Conservation (phyloP, 2,888 invertebrate genomes). For the Salticus scenicus region DNA sequence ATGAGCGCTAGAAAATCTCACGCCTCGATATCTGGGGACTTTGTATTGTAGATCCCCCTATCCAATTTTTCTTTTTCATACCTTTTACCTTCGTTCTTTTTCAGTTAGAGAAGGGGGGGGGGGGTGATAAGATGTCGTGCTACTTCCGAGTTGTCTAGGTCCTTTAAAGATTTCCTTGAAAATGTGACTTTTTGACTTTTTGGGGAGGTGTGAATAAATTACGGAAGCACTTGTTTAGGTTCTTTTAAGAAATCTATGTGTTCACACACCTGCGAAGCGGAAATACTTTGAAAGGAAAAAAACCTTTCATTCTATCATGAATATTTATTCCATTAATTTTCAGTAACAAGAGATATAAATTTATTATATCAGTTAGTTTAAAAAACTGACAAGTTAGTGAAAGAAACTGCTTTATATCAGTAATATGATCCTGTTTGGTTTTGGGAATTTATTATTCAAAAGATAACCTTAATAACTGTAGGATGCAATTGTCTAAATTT, state of each 20-base stretch:
- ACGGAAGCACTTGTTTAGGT: slow-evolving; percentile 22
- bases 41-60: slow-evolving; percentile 20
- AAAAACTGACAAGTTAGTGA: too few relatives aligned
- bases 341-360: background rate
- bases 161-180: slow-evolving; percentile 62
- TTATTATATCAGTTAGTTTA: too few relatives aligned
- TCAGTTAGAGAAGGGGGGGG: background rate
- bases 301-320: background rate
- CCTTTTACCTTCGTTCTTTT: slow-evolving; percentile 16
- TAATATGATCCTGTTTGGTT: too few relatives aligned
- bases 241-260: background rate
- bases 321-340: background rate
- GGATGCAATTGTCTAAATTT: too few relatives aligned
- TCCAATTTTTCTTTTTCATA: slow-evolving; percentile 30
- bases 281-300: background rate
- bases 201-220: slow-evolving; percentile 43
- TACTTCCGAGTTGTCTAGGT: slow-evolving; percentile 62
- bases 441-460: too few relatives aligned
- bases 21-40: slow-evolving; percentile 49
- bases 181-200: slow-evolving; percentile 54
- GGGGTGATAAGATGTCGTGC: slow-evolving; percentile 51
- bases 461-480: too few relatives aligned
- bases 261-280: background rate
- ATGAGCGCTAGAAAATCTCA: slow-evolving; percentile 49
- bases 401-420: too few relatives aligned